Conservation (phyloP, 2,113 vertebrate genomes). For the Ameiurus melas region DNA sequence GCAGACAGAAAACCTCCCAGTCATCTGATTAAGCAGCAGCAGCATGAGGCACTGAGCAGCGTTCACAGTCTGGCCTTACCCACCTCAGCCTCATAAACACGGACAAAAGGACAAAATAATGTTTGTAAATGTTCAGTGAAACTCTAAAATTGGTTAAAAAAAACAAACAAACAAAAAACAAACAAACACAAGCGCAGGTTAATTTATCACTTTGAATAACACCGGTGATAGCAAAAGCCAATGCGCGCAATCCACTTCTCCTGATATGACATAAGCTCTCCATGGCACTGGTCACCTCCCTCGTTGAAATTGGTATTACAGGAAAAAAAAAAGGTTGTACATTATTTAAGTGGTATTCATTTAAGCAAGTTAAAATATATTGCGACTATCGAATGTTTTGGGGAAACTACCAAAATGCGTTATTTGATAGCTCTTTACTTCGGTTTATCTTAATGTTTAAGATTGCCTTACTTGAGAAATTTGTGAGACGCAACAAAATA, state of each 20-base stretch:
- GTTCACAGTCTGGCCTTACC: constrained; percentile 77
- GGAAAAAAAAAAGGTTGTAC: background rate
- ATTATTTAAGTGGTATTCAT: background rate
- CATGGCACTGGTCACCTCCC: background rate
- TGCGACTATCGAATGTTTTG: background rate
- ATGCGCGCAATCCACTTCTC: background rate
- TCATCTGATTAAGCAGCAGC: constrained; percentile 68
- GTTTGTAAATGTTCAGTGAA: too few species aligned
- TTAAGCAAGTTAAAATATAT: background rate
- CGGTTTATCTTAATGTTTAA: background rate
- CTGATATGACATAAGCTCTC: background rate
- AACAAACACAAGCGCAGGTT: background rate
- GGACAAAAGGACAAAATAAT: background rate
- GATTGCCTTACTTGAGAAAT: background rate
- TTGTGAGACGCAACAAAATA: background rate
- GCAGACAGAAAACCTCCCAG: constrained; percentile 76
- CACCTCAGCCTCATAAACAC: constrained; percentile 76
- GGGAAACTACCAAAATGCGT: background rate
- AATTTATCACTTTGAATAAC: background rate
- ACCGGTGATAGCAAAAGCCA: background rate
- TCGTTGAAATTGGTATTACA: background rate
- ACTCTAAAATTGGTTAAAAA: background rate
- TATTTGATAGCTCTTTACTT: background rate
- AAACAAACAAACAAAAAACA: too few species aligned
- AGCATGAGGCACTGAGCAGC: constrained; percentile 65